Evolutionary conservation across 2,888 invertebrate genomes (phyloP).

Genomic region (Cheilosia pagana): DNA sequence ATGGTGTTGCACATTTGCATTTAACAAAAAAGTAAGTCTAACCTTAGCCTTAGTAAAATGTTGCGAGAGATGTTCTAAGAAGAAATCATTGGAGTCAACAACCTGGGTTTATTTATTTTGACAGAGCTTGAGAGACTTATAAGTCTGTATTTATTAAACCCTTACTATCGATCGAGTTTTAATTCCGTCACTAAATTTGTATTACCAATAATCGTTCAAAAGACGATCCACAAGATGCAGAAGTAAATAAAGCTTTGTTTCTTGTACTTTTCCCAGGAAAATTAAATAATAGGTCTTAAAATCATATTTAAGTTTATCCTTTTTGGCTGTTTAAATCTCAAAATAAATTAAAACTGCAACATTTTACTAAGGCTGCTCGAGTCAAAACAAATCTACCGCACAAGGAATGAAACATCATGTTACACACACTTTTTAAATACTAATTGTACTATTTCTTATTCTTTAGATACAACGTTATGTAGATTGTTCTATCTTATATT

Average conservation of each 20-base stretch:
- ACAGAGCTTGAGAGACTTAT: too few species aligned
- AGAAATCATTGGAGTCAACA: not conserved
- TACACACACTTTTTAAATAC: slow-evolving; percentile 44
- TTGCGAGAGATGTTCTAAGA: not conserved
- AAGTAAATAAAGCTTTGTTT: too few species aligned
- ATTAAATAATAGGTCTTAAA: too few species aligned
- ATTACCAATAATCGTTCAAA: too few species aligned
- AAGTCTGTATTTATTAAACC: too few species aligned
- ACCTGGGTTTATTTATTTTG: too few species aligned
- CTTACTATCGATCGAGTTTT: too few species aligned
- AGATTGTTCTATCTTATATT: slow-evolving; percentile 32
- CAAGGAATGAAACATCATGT: slow-evolving; percentile 56
- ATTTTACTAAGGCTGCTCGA: slow-evolving; percentile 53
- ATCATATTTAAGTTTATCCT: too few species aligned
- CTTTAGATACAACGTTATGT: slow-evolving; percentile 36
- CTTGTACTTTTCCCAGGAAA: too few species aligned
- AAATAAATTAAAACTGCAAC: not conserved
- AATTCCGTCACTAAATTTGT: too few species aligned
- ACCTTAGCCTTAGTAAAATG: slow-evolving; percentile 37
- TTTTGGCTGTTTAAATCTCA: too few species aligned
- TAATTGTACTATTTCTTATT: slow-evolving; percentile 23
- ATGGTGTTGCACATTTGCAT: slow-evolving; percentile 34
- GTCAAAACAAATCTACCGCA: slow-evolving; percentile 40
- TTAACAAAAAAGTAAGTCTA: slow-evolving; percentile 34
- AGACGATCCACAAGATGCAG: too few species aligned